Evolutionary conservation across 2,888 invertebrate species (phyloP), one percentile per base, ranked within the genome.

Genomic region (Lissocephala sabroskyi): DNA sequence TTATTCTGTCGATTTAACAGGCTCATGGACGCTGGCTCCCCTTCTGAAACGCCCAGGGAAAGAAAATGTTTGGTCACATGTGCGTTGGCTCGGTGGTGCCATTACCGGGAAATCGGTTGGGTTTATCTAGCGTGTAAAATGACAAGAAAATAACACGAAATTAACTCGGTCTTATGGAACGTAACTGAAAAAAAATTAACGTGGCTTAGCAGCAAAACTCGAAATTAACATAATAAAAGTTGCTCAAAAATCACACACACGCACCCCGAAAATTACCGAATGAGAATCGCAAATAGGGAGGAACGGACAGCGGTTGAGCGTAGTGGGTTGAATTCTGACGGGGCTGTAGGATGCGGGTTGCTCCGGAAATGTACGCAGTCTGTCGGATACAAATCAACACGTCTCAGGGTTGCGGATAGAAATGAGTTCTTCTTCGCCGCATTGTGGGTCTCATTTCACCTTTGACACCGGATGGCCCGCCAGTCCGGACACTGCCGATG

Each of bases 121-220:
- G 55, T 75, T 76, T 76, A 81, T 80, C 56, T 81, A 75, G 73
- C 80, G 77, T 76, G 57, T 73, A 62, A 66, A 79, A 76, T 81
- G 61, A 62, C 60, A 65, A 75, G 80, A 74, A 81, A 81, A 81
- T 81, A 78, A 73, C 62, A 57, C 53, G 57, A 71, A 78, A 81
- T 81, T 79, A 81, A 81, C 68, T 70, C 61, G 79, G 79, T 75
- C 79, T 79, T 80, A 81, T 81, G 81, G 79, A 68, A 75, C 79
- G 79, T 79, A 80, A 79, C 79, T 76, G 67, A 65, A 71, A 70
- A 67, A 65, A 30, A 23, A 23, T 23, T 23, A 23, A 23, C 23
- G 7, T 23, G n/a, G n/a, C n/a, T n/a, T n/a, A n/a, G n/a, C n/a
- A 23, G 23, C 7, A 23, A 23, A 23, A 23, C 23, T 23, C 4